Evolutionary conservation across 2,797 vertebrate species (phyloP).

Genomic region (Setipinna tenuifilis): DNA sequence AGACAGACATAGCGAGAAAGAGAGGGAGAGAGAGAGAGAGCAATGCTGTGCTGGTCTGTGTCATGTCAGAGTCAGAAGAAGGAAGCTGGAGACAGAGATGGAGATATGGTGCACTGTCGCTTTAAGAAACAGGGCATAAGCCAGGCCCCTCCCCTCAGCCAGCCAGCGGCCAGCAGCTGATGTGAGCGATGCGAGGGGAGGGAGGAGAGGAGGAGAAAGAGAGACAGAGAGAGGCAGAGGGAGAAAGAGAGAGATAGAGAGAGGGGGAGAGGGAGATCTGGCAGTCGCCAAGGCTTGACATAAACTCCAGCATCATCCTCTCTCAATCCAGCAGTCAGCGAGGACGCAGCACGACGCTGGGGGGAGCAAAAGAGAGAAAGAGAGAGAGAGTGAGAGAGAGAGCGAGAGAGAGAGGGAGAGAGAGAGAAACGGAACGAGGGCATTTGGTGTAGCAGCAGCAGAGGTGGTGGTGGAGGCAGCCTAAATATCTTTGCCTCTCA

Average conservation of each 20-base stretch:
- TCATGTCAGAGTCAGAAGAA: background rate
- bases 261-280: slow-evolving; percentile 53
- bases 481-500: background rate
- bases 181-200: slow-evolving; percentile 9
- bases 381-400: slow-evolving; percentile 47
- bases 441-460: slow-evolving; percentile 21
- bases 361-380: slow-evolving; percentile 52
- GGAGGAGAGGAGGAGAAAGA: slow-evolving; percentile 23
- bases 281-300: slow-evolving; percentile 77
- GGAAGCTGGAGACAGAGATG: background rate
- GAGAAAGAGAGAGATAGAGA: background rate
- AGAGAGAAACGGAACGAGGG: slow-evolving; percentile 36
- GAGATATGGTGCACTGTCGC: background rate
- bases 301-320: slow-evolving; percentile 84
- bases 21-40: background rate
- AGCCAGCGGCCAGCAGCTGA: slow-evolving; percentile 13
- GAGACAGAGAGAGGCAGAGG: background rate
- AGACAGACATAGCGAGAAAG: background rate
- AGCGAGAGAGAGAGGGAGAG: slow-evolving; percentile 53
- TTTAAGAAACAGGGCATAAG: background rate
- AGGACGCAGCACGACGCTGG: slow-evolving; percentile 71
- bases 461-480: background rate
- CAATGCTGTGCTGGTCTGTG: background rate
- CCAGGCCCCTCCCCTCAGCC: slow-evolving; percentile 2
- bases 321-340: slow-evolving; percentile 77